Conservation (phyloP, 2,797 vertebrate genomes). For the Myotis daubentonii region DNA sequence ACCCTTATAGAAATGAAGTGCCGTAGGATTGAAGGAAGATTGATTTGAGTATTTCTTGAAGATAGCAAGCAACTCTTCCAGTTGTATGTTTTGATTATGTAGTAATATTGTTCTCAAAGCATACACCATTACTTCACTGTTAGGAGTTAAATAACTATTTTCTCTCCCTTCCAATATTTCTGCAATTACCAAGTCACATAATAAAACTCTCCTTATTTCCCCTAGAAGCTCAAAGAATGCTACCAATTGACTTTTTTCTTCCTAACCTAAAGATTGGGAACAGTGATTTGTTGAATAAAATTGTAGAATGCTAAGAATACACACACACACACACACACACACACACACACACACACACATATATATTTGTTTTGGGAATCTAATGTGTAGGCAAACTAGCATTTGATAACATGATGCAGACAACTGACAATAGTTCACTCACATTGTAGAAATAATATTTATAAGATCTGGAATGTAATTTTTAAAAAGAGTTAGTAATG, state of each 20-base stretch:
- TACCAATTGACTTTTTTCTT: conserved; percentile 76
- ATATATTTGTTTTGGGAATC: conserved; percentile 70
- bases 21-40: conserved; percentile 6
- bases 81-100: conserved; percentile 40
- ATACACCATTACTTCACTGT: conserved; percentile 63
- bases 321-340: conserved; percentile 34
- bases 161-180: conserved; percentile 77
- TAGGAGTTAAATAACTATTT: conserved; percentile 81
- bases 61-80: background rate
- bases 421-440: conserved; percentile 64
- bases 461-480: background rate
- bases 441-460: conserved; percentile 48
- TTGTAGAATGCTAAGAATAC: conserved; percentile 67
- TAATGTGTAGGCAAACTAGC: conserved; percentile 66
- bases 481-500: background rate
- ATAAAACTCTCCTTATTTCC: conserved; percentile 73
- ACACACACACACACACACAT: background rate
- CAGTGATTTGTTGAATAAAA: background rate
- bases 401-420: conserved; percentile 66
- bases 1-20: conserved; percentile 56
- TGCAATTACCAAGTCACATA: conserved; percentile 47
- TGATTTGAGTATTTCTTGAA: conserved; percentile 14
- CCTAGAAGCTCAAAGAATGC: conserved; percentile 81
- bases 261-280: conserved; percentile 60
- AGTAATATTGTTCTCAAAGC: conserved; percentile 33